Conservation (phyloP, 2,888 invertebrate genomes). For the Xylophagus ater region DNA sequence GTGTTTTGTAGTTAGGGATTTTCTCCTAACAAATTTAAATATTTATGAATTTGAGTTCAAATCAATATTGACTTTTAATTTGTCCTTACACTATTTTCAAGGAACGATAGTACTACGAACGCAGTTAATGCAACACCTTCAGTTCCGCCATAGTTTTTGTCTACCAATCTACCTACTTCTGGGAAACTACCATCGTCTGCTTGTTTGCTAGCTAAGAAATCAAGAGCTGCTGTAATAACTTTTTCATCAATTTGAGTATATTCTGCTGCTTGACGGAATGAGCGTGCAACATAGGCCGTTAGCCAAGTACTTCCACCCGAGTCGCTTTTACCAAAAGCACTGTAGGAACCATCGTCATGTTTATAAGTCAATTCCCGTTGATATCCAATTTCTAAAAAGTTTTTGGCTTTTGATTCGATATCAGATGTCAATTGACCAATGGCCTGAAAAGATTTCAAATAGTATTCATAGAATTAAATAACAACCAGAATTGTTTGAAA, state of each 20-base stretch:
- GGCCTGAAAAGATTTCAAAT: constrained; percentile 30
- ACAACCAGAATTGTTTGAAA: constrained; percentile 53
- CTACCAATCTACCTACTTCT: constrained; percentile 51
- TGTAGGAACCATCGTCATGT: constrained; percentile 66
- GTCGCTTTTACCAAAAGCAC: constrained; percentile 63
- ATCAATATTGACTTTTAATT: neutral
- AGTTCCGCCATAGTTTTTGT: constrained; percentile 60
- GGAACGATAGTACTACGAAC: constrained; percentile 62
- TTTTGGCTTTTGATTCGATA: constrained; percentile 46
- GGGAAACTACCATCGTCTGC: constrained; percentile 61
- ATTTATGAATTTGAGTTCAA: neutral
- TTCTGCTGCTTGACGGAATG: constrained; percentile 60
- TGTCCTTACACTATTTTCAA: constrained; percentile 49
- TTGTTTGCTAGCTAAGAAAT: constrained; percentile 58
- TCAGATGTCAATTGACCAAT: constrained; percentile 56
- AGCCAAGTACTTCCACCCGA: constrained; percentile 63
- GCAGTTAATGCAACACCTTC: constrained; percentile 67
- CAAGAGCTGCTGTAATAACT: constrained; percentile 53
- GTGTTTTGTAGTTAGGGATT: constrained; percentile 42
- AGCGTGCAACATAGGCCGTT: constrained; percentile 72
- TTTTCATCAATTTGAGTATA: constrained; percentile 60
- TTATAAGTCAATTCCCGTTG: constrained; percentile 66
- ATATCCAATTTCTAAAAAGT: constrained; percentile 53
- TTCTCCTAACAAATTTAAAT: constrained; percentile 13
- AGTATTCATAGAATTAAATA: neutral